Evolutionary conservation across 2,113 vertebrate genomes (phyloP), one percentile per base, ranked within the genome.

Genomic region (Clinocottus analis): DNA sequence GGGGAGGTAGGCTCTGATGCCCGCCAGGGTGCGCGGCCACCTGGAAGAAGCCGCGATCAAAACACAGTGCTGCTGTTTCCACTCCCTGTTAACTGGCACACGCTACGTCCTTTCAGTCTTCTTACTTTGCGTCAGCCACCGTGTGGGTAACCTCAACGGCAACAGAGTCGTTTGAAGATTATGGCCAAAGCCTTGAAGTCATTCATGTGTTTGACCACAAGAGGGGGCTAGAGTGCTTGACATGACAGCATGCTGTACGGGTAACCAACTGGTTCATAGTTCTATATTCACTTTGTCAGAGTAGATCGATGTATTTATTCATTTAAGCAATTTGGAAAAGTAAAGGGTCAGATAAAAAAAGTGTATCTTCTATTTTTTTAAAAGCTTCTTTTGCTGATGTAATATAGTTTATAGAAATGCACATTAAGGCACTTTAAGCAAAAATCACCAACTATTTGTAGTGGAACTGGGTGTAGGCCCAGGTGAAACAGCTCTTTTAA

Each of bases 1-100:
- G 79, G 96, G 95, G 58, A 98, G 94, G 88, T 97, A 95, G 0
- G 97, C 96, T 9, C 95, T 96, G 79, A 99, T 97, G 88, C 98
- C 98, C 1, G 98, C 97, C 91, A 99, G 80, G 0, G 98, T 99
- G 51, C 97, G 95, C 13, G 98, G 97, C 98, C 98, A 99, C 90
- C 98, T 99, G 87, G 55, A 77, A 63, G 77, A 53, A 39, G 45
- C 39, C 41, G 10, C 51, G 29, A 61, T 7, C 47, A 59, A n/a
- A 51, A 16, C 14, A 33, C 47, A 25, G n/a, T 41, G 25, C 19
- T n/a, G 37, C 37, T 31, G 21, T 27, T 51, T 64, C 31, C 4
- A 5, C 7, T 60, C 31, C 3, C 27, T 5, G 43, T 21, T 21
- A 12, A 49, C 19, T 10, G 14, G 10, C 1, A 2, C 4, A 67